Evolutionary conservation across 1,140 invertebrate genomes (phyloP).

Genomic region (Conus ventricosus): DNA sequence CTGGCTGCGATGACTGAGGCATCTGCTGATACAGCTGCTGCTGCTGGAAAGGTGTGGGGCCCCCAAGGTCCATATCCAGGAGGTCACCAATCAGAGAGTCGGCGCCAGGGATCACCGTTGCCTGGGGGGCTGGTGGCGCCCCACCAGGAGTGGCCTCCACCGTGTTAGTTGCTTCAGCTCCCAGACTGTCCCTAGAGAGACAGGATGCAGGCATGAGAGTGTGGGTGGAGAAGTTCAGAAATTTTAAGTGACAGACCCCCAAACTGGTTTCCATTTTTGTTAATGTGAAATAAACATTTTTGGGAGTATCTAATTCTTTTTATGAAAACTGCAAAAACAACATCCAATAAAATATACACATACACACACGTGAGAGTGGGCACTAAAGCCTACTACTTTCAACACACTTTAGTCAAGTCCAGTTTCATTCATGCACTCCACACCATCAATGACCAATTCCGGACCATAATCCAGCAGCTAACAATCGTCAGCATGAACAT

Average conservation of each 20-base stretch:
- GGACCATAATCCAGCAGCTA: too few species aligned
- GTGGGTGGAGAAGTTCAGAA: too few species aligned
- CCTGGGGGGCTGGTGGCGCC: conserved; percentile 65
- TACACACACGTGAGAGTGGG: too few species aligned
- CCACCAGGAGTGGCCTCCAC: conserved; percentile 38
- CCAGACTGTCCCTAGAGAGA: conserved; percentile 2
- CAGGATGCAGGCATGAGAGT: too few species aligned
- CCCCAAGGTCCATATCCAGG: conserved; percentile 94
- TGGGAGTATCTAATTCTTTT: too few species aligned
- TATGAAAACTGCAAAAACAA: too few species aligned
- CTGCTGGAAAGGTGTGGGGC: conserved; percentile 68
- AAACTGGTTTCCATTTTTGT: not conserved
- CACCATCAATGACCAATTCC: too few species aligned
- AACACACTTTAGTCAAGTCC: too few species aligned
- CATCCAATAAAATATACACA: too few species aligned
- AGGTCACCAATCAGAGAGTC: conserved; percentile 98
- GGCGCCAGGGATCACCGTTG: conserved; percentile 90
- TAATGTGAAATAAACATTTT: not conserved
- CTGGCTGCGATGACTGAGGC: conserved; percentile 58
- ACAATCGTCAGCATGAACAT: too few species aligned
- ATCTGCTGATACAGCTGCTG: conserved; percentile 70
- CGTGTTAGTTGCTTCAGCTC: conserved; percentile 42
- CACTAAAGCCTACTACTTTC: too few species aligned
- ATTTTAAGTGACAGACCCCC: not conserved
- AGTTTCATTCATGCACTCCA: too few species aligned